Evolutionary conservation across 1,140 invertebrate genomes (phyloP), one percentile per base, ranked within the genome.

Genomic region (Calycopis cecrops): DNA sequence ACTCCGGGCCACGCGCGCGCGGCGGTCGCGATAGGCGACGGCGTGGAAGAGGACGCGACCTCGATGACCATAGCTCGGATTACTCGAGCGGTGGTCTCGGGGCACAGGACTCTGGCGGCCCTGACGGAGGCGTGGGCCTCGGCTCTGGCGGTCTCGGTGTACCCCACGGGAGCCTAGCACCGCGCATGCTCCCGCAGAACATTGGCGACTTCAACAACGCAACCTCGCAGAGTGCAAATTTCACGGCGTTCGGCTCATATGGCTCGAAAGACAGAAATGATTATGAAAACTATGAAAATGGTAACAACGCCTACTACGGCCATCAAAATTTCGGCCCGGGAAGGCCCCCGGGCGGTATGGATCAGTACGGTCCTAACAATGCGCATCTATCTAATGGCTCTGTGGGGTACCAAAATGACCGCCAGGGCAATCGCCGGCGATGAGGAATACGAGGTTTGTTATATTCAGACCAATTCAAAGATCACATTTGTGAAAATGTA

Each of bases 321-420:
- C 71, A 67, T 11, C 80, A 83, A 71, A 78, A 73, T 48, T 73
- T 79, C 67, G 79, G 81, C 18, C 75, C 76, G 3, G 80, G 79
- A 42, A 65, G 80, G 59, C 76, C 83, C 3, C 70, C 61, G 55
- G 44, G 59, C 52, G 68, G 64, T 62, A 61, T 73, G 69, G 70
- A 73, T 18, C 77, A 71, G 62, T 62, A 48, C 21, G 62, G 62
- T 62, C 60, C 51, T 52, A 74, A 73, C 55, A 66, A 68, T 71
- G 75, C 79, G 77, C 65, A 59, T 75, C 71, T 61, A 76, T 69
- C 73, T 21, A 77, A 79, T 70, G 81, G 81, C 73, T 82, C 84
- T 76, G 72, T 84, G 84, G 81, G 84, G 79, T 87, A 87, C 74
- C 71, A 73, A 68, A 74, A 76, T 68, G 79, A 84, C 81, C 84